Base-by-base conservation (phyloP, 2,888 invertebrate species). In the Thelaira solivaga region DNA sequence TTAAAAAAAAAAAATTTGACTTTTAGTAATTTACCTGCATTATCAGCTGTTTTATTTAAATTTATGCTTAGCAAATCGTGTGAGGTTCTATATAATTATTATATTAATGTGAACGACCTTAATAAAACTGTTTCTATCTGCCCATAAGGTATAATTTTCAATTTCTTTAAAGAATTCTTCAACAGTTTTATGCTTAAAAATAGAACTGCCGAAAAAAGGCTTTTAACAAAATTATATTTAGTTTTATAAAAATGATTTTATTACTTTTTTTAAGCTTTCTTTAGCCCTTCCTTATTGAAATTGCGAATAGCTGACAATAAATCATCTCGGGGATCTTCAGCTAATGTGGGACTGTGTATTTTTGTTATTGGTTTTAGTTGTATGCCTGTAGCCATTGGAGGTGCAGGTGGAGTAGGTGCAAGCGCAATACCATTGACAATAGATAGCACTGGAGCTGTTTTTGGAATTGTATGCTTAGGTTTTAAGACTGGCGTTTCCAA, bases 271-370 rank as follows among this genome's bases (percentile, higher is more conserved):
- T 22, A 87, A 57, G 83, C 80, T 22, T 84, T 83, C 53, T 88
- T 88, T 10, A 89, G 83, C 51, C 85, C 84, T 6, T 87, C 84
- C 2, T 85, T 86, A 69, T 93, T 93, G 80, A 94, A 94, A 85
- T 91, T 92, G 80, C 94, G 90, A 83, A 95, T 95, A 16, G 94
- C 93, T 57, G 92, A 91, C 86, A 95, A 88, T 31, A 95, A 89
- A 83, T 92, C 91, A 81, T 93, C 92, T 49, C 94, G 90, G 0
- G 93, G 90, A 86, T 94, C 93, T 1, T 87, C 83, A 49, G 86
- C 84, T 18, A 81, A 22, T 16, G 83, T 77, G 10, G 81, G 71
- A 43, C 82, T 59, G 69, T 82, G 81, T 31, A 80, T 73, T 16
- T 80, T 65, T 39, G 83, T 82, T 0, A 82, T 77, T n/a, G 82